Evolutionary conservation across 2,888 invertebrate species (phyloP).

Genomic region (Hydriomena furcata): DNA sequence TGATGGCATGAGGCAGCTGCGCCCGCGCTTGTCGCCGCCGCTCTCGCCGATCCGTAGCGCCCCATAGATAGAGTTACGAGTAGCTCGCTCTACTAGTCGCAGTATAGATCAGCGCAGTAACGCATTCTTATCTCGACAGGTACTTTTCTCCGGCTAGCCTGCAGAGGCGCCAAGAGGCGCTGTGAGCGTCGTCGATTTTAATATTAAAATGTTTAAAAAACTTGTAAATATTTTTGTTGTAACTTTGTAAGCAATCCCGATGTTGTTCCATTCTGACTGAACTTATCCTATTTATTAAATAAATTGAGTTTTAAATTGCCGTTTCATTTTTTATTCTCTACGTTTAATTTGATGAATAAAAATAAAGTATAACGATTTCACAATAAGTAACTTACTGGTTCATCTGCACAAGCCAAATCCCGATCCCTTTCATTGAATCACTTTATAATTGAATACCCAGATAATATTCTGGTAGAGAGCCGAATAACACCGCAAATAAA

Average conservation of each 20-base stretch:
- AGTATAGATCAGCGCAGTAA: neutral
- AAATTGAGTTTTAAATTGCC: conserved; percentile 46
- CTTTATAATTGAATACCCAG: too few species aligned
- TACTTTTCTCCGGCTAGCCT: conserved; percentile 1
- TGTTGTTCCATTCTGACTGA: conserved; percentile 55
- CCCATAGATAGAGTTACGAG: neutral
- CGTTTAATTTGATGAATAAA: too few species aligned
- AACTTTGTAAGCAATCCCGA: conserved; percentile 48
- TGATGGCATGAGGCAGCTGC: conserved; percentile 13
- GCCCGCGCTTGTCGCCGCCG: conserved; percentile 27
- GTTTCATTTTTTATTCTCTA: conserved; percentile 11
- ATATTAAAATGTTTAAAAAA: conserved; percentile 5
- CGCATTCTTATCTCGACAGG: neutral
- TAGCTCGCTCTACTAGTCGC: too few species aligned
- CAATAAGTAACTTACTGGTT: too few species aligned
- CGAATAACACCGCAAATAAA: too few species aligned
- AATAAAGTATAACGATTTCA: too few species aligned
- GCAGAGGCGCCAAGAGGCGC: conserved; percentile 31
- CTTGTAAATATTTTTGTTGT: conserved; percentile 53
- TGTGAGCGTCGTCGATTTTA: conserved; percentile 23
- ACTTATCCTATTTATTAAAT: conserved; percentile 57
- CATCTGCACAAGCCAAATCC: too few species aligned
- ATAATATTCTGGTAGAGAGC: too few species aligned
- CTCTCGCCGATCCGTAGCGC: neutral
- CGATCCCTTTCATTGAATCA: too few species aligned